Conservation (phyloP, 2,113 vertebrate genomes). For the Tragelaphus strepsiceros region DNA sequence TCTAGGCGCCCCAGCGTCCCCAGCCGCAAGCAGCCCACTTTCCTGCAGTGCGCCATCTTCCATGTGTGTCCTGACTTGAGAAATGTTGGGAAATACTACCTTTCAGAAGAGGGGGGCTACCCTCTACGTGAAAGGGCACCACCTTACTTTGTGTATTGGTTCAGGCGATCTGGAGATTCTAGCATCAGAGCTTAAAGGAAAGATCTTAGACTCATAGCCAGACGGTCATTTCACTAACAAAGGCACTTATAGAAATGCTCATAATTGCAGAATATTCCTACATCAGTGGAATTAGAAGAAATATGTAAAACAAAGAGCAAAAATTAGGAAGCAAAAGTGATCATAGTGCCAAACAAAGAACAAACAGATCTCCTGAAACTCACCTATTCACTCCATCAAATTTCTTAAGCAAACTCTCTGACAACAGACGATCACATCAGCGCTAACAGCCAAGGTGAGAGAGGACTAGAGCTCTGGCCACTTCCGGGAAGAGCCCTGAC, state of each 20-base stretch:
- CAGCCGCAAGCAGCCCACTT: neutral
- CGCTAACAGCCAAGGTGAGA: neutral
- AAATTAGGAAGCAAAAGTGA: neutral
- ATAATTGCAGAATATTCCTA: neutral
- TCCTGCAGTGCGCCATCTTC: neutral
- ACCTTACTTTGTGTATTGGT: neutral
- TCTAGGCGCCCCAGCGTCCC: neutral
- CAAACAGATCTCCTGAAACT: neutral
- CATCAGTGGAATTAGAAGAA: neutral
- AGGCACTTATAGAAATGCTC: neutral
- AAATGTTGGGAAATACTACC: neutral
- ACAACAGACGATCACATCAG: neutral
- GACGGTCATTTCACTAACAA: slow-evolving; percentile 14
- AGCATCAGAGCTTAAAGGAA: neutral
- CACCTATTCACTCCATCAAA: neutral
- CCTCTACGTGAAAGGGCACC: neutral
- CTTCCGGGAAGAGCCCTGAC: neutral
- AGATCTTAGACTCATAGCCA: neutral
- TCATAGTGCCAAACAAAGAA: neutral
- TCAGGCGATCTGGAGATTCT: neutral
- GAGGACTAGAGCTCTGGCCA: neutral
- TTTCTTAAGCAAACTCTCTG: slow-evolving; percentile 9
- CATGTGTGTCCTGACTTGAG: neutral
- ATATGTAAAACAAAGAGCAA: neutral
- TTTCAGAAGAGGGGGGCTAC: neutral